Evolutionary conservation across 2,797 vertebrate species (phyloP).

Genomic region (Sebastes elongatus): DNA sequence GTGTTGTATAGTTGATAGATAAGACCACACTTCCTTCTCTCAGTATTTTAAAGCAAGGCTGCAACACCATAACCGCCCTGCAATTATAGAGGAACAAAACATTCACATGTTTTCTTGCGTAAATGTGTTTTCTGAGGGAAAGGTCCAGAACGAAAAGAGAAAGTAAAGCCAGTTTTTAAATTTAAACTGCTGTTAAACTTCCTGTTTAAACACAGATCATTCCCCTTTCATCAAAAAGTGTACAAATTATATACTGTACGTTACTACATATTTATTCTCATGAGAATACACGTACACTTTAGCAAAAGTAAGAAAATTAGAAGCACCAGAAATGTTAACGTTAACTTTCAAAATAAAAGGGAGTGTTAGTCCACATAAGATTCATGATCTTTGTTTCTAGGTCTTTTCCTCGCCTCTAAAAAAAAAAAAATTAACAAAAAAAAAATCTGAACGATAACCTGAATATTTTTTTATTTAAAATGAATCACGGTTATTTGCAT

Average conservation of each 20-base stretch:
- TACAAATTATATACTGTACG: neutral
- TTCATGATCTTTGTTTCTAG: neutral
- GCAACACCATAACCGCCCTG: neutral
- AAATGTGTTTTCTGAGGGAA: neutral
- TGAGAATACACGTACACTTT: neutral
- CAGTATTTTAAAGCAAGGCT: neutral
- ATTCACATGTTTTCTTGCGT: neutral
- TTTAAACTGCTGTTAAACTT: neutral
- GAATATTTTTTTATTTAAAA: too few species aligned
- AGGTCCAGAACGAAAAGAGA: neutral
- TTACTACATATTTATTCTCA: neutral
- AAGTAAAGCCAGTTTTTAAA: neutral
- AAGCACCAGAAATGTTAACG: neutral
- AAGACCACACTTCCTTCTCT: too few species aligned
- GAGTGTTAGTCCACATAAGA: neutral
- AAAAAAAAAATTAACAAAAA: too few species aligned
- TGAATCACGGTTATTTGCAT: too few species aligned
- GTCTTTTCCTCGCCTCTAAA: neutral
- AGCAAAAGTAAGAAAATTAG: neutral
- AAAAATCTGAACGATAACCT: too few species aligned
- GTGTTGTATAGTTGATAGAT: neutral
- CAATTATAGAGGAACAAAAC: neutral
- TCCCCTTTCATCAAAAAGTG: neutral
- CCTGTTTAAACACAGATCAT: neutral
- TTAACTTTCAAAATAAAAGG: slow-evolving; percentile 9